Conservation (phyloP, 1,140 invertebrate genomes). For the Brachionus plicatilis region DNA sequence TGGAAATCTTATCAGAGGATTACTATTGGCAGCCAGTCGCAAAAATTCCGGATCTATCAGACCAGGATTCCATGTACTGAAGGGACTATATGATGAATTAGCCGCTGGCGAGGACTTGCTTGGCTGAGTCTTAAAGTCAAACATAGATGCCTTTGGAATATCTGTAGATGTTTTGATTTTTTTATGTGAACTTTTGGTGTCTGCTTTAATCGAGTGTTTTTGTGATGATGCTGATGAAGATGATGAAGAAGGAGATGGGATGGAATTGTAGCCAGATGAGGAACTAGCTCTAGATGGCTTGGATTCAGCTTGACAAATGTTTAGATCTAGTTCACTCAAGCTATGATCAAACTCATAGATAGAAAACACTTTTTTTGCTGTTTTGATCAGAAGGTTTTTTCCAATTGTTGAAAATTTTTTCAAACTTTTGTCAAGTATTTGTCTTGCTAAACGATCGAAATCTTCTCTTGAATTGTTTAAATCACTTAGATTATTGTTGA, state of each 20-base stretch:
- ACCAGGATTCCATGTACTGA: neutral
- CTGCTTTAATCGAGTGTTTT: neutral
- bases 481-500: neutral
- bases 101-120: neutral
- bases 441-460: neutral
- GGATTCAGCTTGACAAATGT: neutral
- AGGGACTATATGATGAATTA: neutral
- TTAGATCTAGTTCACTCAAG: neutral
- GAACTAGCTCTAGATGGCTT: neutral
- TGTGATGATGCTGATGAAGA: conserved; percentile 20
- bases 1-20: conserved; percentile 13
- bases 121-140: neutral
- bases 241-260: conserved; percentile 22
- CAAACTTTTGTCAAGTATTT: neutral
- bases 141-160: neutral
- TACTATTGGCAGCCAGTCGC: neutral
- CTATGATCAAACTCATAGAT: neutral
- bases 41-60: conserved; percentile 19
- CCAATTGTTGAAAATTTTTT: neutral
- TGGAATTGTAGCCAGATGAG: conserved; percentile 9
- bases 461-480: neutral
- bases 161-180: conserved; percentile 8
- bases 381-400: neutral
- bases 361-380: neutral
- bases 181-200: neutral